phyloP scores from a whole-genome alignment of 2,113 vertebrate genomes.

The Lepus americanus region DNA sequence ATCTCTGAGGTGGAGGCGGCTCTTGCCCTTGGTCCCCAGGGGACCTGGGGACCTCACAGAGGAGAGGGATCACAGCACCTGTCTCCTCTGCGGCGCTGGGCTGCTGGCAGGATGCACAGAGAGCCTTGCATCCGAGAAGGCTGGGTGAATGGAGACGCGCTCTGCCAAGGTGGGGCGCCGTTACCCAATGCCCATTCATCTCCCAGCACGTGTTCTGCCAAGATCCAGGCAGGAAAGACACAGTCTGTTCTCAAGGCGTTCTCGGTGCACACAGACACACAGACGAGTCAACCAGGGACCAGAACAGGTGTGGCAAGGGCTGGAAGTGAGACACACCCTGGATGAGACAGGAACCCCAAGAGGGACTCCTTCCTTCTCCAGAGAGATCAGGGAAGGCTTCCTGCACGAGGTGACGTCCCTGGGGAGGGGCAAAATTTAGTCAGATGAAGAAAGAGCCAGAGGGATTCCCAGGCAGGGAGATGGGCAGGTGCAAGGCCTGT shows the following conservation, averaged over 20 bases:
- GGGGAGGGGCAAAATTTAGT: neutral
- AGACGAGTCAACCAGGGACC: neutral
- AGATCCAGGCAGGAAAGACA: neutral
- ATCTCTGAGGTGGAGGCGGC: neutral
- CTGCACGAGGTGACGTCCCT: neutral
- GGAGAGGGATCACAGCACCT: neutral
- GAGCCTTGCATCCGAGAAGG: neutral
- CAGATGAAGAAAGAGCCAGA: neutral
- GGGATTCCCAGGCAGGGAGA: neutral
- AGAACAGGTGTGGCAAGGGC: neutral
- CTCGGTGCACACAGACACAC: neutral
- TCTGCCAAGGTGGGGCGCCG: neutral
- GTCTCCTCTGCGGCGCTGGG: neutral
- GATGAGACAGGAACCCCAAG: neutral
- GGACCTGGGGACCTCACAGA: neutral
- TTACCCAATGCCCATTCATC: conserved; percentile 11
- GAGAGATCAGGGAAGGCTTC: neutral
- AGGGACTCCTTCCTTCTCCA: neutral
- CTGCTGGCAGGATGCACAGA: neutral
- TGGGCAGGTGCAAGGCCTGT: neutral
- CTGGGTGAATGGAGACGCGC: neutral
- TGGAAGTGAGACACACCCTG: accelerated
- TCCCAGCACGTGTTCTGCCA: conserved; percentile 6
- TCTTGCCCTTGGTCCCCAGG: neutral
- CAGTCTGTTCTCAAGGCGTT: conserved; percentile 11